Conservation (phyloP, 2,113 vertebrate genomes). For the Syngnathus scovelli region DNA sequence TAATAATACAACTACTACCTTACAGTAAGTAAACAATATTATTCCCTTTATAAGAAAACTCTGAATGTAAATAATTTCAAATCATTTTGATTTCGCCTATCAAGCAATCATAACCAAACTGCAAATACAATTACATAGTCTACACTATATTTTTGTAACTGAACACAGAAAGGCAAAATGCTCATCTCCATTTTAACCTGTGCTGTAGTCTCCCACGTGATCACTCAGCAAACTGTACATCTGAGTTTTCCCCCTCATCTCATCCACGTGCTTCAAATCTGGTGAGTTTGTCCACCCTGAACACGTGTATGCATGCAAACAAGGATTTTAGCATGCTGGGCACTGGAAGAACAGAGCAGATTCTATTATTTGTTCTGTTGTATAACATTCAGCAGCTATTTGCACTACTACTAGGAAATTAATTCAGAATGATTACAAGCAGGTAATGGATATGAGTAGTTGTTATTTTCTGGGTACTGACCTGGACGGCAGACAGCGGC, state of each 20-base stretch:
- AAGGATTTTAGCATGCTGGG: background rate
- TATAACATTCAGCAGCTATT: background rate
- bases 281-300: slow-evolving; percentile 17
- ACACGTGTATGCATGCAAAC: slow-evolving; percentile 23
- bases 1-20: background rate
- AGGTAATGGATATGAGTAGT: slow-evolving; percentile 14
- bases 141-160: background rate
- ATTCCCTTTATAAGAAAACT: background rate
- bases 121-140: background rate
- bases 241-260: slow-evolving; percentile 18
- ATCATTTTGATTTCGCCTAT: background rate
- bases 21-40: background rate
- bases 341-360: slow-evolving; percentile 7
- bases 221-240: slow-evolving; percentile 1
- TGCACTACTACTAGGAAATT: background rate
- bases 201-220: background rate
- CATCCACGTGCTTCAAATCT: slow-evolving; percentile 46
- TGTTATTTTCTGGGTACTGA: slow-evolving; percentile 43
- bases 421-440: background rate
- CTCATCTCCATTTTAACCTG: background rate
- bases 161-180: slow-evolving; percentile 1
- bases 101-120: background rate
- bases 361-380: slow-evolving; percentile 20
- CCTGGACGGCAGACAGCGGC: slow-evolving; percentile 39
- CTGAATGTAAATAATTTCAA: background rate